phyloP scores from a whole-genome alignment of 2,888 invertebrate species.

The Thysanoteuthis rhombus region DNA sequence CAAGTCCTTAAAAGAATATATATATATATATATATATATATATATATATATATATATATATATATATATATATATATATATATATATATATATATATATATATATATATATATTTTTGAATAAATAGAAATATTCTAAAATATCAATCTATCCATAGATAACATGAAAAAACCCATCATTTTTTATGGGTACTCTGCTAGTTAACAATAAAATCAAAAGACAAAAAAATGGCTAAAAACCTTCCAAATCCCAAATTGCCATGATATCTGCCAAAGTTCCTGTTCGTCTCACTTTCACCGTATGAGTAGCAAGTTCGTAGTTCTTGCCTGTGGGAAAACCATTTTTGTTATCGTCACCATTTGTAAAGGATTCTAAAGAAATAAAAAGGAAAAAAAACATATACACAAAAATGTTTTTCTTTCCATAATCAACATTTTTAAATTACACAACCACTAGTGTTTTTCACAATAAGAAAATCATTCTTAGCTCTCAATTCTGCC shows the following conservation, averaged over 20 bases:
- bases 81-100: too few species aligned
- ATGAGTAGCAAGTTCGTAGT: constrained; percentile 73
- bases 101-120: too few species aligned
- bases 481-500: too few species aligned
- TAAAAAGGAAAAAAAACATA: not conserved
- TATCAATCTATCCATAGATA: not conserved
- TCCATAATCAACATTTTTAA: not conserved
- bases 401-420: not conserved
- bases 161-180: not conserved
- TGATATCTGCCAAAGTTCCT: constrained; percentile 73
- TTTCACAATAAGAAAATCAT: too few species aligned
- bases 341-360: constrained; percentile 19
- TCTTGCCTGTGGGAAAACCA: constrained; percentile 33
- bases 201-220: not conserved
- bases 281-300: constrained; percentile 72
- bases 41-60: too few species aligned
- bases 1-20: too few species aligned
- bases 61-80: too few species aligned
- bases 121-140: too few species aligned
- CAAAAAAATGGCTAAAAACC: constrained; percentile 44
- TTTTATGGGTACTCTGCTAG: not conserved
- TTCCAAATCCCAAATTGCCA: constrained; percentile 71
- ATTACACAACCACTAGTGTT: not conserved
- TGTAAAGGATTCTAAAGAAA: not conserved
- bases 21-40: too few species aligned